phyloP scores from a whole-genome alignment of 2,113 vertebrate species.

The Agelaius tricolor region DNA sequence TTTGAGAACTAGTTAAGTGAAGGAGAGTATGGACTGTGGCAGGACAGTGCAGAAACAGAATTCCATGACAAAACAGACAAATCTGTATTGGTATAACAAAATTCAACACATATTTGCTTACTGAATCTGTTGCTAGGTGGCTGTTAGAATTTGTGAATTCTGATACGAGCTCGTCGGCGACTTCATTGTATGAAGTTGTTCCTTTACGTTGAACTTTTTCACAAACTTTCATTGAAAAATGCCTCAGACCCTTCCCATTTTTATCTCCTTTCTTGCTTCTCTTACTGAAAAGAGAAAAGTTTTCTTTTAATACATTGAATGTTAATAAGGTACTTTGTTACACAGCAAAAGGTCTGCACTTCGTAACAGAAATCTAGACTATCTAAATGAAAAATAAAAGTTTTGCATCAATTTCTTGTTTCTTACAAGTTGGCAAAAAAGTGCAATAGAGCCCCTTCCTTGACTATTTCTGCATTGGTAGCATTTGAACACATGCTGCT shows the following conservation, averaged over 20 bases:
- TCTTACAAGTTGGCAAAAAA: background rate
- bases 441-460: background rate
- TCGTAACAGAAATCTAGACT: background rate
- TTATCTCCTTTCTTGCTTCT: constrained; percentile 88
- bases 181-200: constrained; percentile 88
- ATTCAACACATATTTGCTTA: constrained; percentile 54
- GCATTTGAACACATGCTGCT: background rate
- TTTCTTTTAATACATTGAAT: background rate
- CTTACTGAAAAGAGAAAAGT: constrained; percentile 74
- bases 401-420: background rate
- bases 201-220: constrained; percentile 90
- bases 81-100: background rate
- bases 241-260: constrained; percentile 87
- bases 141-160: constrained; percentile 83
- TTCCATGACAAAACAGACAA: background rate
- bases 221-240: constrained; percentile 93
- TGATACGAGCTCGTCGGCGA: constrained; percentile 86
- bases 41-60: background rate
- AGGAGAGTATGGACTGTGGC: background rate
- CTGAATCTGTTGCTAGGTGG: constrained; percentile 80
- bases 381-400: background rate
- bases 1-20: background rate
- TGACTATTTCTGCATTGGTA: background rate
- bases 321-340: background rate
- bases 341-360: background rate